Evolutionary conservation across 2,797 vertebrate genomes (phyloP).

Genomic region (Nyctalus aviator): DNA sequence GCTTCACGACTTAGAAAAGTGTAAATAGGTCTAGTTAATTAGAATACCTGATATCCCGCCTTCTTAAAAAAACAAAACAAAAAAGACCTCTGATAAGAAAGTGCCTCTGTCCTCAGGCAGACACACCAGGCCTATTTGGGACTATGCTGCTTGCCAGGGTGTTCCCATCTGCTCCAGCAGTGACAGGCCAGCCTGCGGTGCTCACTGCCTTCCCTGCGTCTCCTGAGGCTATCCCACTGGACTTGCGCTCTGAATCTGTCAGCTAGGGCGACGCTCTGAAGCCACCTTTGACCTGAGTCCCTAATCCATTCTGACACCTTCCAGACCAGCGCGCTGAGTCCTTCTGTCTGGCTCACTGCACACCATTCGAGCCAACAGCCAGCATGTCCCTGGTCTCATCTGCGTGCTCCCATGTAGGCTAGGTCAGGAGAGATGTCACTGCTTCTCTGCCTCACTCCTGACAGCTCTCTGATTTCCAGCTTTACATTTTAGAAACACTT

Average conservation of each 20-base stretch:
- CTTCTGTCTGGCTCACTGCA: slow-evolving; percentile 67
- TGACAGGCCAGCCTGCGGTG: background rate
- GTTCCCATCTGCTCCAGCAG: slow-evolving; percentile 47
- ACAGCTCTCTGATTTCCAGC: slow-evolving; percentile 71
- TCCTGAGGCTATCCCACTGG: background rate
- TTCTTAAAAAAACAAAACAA: background rate
- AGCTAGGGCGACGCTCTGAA: slow-evolving; percentile 5
- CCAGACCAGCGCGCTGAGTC: slow-evolving; percentile 56
- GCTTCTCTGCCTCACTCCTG: slow-evolving; percentile 62
- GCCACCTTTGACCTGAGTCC: slow-evolving; percentile 76
- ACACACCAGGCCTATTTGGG: background rate
- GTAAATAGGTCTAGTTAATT: slow-evolving; percentile 24
- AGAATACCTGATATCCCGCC: background rate
- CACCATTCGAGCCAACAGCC: slow-evolving; percentile 30
- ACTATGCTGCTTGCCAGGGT: background rate
- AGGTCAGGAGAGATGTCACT: slow-evolving; percentile 77
- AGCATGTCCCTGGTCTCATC: slow-evolving; percentile 61
- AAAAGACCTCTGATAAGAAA: background rate
- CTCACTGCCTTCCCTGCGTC: background rate
- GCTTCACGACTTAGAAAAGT: background rate
- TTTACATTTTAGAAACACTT: slow-evolving; percentile 70
- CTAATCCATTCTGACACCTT: slow-evolving; percentile 74
- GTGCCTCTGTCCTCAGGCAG: background rate
- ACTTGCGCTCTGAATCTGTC: slow-evolving; percentile 71
- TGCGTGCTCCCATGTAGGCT: slow-evolving; percentile 65